Evolutionary conservation across 2,113 vertebrate genomes (phyloP).

Genomic region (Geococcyx californianus): DNA sequence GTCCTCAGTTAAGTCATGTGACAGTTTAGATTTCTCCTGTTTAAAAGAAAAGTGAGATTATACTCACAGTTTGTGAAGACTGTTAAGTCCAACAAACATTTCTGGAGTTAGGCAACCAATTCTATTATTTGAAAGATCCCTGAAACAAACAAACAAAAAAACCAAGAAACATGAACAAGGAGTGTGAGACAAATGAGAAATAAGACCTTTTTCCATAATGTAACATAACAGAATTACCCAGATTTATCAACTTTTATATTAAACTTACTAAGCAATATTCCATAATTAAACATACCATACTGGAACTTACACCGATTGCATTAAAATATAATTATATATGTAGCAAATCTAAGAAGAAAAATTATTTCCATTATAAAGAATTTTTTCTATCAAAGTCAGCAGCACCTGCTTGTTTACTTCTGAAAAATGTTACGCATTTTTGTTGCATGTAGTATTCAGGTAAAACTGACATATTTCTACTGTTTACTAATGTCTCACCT

Average conservation of each 20-base stretch:
- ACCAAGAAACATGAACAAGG: background rate
- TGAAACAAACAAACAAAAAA: constrained; percentile 52
- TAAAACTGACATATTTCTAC: background rate
- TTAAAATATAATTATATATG: background rate
- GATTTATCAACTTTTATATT: background rate
- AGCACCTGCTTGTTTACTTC: background rate
- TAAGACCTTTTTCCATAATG: background rate
- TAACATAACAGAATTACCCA: background rate
- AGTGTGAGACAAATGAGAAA: background rate
- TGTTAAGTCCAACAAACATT: constrained; percentile 86
- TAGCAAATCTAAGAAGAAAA: background rate
- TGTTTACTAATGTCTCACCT: background rate
- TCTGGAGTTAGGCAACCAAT: constrained; percentile 89
- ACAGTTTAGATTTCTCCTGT: background rate
- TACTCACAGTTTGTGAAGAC: constrained; percentile 90
- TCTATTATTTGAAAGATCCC: constrained; percentile 91
- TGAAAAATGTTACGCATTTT: background rate
- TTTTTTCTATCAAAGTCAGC: background rate
- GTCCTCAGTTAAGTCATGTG: background rate
- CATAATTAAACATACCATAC: background rate
- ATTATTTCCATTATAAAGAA: background rate
- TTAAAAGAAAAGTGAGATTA: background rate
- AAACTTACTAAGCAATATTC: background rate
- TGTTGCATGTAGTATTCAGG: background rate
- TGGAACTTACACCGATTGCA: background rate